Base-by-base conservation (phyloP, 2,113 vertebrate species). In the Chloroceryle aenea region DNA sequence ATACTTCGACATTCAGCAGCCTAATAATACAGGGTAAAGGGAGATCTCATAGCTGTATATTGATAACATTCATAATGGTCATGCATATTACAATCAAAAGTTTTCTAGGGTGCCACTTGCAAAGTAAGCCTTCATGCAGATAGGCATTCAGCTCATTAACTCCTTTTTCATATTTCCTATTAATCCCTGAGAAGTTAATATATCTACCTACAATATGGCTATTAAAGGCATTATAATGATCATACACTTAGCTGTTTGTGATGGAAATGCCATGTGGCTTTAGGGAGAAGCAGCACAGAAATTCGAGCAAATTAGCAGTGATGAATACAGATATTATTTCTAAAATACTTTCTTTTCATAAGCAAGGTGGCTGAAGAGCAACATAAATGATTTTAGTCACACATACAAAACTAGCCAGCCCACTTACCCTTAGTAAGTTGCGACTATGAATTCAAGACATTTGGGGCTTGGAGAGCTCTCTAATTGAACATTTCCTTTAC, bases 141-240 rank as follows among this genome's bases (percentile, higher is more conserved):
- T 0, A 95, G 36, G 90, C 83, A 84, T 85, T 94, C 96, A 94
- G 83, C 69, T 95, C 58, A 85, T 89, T 82, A 96, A 81, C 38
- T 93, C 83, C 73, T 81, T 87, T 85, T 95, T 93, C 25, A 1
- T 96, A 90, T 95, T 93, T 95, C 52, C 45, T 95, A 93, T 78
- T 75, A 95, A 89, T 96, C 88, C 96, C 95, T 96, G 95, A 96
- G 96, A 94, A 95, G 62, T 95, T 96, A 89, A 82, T 92, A 95
- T 81, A 90, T 94, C 84, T 90, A 96, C 61, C 83, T 89, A 95
- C 91, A 95, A 30, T 94, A 95, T 96, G 93, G 96, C 96, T 96
- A 94, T 96, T 92, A 97, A 96, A 97, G 96, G 84, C 90, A 90
- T 95, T 87, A 18, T 53, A 95, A 95, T 4, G 14, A 87, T 84